Evolutionary conservation across 2,888 invertebrate species (phyloP).

Genomic region (Rhagonycha lutea): DNA sequence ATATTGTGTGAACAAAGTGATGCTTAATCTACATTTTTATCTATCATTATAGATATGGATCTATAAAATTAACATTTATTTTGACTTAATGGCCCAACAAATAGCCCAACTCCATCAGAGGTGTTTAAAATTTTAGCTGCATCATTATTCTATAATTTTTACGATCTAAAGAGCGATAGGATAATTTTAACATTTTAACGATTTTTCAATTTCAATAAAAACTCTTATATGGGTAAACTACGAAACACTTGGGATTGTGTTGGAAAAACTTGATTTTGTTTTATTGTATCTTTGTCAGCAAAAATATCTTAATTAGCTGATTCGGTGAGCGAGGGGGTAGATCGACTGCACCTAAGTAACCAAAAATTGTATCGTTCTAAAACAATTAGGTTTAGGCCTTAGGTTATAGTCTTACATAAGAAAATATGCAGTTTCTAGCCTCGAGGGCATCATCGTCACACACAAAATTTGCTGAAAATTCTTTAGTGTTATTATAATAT

Average conservation of each 20-base stretch:
- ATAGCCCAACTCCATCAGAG: background rate
- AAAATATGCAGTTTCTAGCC: background rate
- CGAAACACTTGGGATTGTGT: background rate
- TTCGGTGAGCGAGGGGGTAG: background rate
- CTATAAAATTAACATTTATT: background rate
- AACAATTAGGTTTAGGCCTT: too few relatives aligned
- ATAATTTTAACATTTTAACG: background rate
- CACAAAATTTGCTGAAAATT: background rate
- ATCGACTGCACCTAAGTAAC: background rate
- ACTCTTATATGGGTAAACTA: background rate
- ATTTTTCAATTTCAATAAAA: background rate
- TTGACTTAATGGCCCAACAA: background rate
- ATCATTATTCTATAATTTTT: background rate
- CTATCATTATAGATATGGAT: background rate
- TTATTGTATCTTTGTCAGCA: too few relatives aligned
- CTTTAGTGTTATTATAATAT: background rate
- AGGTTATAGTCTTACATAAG: background rate
- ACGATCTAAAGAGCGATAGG: background rate
- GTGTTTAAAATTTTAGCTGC: background rate
- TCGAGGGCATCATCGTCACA: background rate
- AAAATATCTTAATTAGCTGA: too few relatives aligned
- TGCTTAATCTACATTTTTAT: background rate
- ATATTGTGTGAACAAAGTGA: background rate
- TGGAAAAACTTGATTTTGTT: too few relatives aligned
- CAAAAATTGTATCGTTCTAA: too few relatives aligned